A percentile compares a stretch with the other conserved stretches of the same genome.
phyloP scores from a whole-genome alignment of 2,888 invertebrate species.

The Polymixis flavicincta region DNA sequence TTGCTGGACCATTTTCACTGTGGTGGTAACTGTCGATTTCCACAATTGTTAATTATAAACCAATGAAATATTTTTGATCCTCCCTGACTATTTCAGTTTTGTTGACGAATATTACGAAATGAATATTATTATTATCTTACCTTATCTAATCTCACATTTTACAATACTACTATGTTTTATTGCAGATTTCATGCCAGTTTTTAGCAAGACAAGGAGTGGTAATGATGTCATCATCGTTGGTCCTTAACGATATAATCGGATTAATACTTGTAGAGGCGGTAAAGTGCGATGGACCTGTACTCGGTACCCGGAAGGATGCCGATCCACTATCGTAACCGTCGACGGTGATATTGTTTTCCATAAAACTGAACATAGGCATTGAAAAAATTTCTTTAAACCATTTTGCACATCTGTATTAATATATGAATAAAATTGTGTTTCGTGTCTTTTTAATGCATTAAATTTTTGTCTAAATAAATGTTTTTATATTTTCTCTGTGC shows the following conservation, averaged over 20 bases:
- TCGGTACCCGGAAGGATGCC: conserved; percentile 12
- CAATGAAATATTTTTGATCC: too few species aligned
- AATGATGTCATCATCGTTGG: conserved; percentile 30
- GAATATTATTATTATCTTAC: too few species aligned
- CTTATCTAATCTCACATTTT: too few species aligned
- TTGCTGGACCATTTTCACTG: too few species aligned
- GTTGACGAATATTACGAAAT: too few species aligned
- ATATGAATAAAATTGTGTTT: background rate
- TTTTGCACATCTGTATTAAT: background rate
- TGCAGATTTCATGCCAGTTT: too few species aligned
- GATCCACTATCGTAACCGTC: conserved; percentile 27
- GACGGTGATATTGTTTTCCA: conserved; percentile 15
- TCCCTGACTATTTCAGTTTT: too few species aligned
- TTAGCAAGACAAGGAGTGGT: background rate
- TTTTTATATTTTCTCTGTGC: background rate
- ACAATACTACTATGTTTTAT: too few species aligned
- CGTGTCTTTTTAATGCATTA: background rate
- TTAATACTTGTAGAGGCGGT: conserved; percentile 36
- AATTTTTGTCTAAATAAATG: background rate
- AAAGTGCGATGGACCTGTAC: conserved; percentile 63
- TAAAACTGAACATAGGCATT: conserved; percentile 28
- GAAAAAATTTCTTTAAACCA: too few species aligned
- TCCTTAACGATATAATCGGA: conserved; percentile 34
- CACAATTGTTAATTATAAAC: too few species aligned
- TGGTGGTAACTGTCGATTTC: too few species aligned